A percentile compares a stretch with the other conserved stretches of the same genome.
Evolutionary conservation across 1,140 invertebrate genomes (phyloP).

Genomic region (Carcinoscorpius rotundicauda): DNA sequence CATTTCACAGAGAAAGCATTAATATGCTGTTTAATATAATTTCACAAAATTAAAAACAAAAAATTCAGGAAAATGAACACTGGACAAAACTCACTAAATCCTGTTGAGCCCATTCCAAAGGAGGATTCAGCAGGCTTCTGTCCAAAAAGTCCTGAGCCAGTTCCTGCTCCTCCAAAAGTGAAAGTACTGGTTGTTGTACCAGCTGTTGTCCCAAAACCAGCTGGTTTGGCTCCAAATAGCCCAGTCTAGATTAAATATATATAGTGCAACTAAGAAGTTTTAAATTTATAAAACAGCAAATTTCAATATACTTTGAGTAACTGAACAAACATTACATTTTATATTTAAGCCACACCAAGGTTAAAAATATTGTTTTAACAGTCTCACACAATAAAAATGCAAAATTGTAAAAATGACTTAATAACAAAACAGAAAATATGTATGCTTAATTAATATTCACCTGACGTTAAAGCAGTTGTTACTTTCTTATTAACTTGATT

Average conservation of each 20-base stretch:
- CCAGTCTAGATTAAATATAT: constrained; percentile 12
- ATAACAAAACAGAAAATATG: no score
- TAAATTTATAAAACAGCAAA: no score
- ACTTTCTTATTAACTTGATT: no score
- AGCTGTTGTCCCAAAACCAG: constrained; percentile 25
- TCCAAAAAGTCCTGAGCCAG: constrained; percentile 26
- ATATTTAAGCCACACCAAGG: neutral
- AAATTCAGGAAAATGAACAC: no score
- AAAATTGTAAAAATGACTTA: no score
- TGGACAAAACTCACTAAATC: constrained; percentile 8
- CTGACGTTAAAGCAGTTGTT: no score
- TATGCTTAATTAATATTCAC: no score
- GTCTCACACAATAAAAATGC: no score
- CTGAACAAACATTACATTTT: neutral
- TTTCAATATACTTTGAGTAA: neutral
- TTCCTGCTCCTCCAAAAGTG: constrained; percentile 38
- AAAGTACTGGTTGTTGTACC: constrained; percentile 34
- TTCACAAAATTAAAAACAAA: no score
- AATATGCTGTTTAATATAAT: no score
- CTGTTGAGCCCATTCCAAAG: constrained; percentile 26
- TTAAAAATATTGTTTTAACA: neutral
- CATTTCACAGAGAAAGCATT: no score
- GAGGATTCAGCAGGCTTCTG: constrained; percentile 21
- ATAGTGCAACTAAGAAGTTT: no score
- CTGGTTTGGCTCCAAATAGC: constrained; percentile 22